Evolutionary conservation across 2,113 vertebrate genomes (phyloP).

Genomic region (Coptodon bakossiorum): DNA sequence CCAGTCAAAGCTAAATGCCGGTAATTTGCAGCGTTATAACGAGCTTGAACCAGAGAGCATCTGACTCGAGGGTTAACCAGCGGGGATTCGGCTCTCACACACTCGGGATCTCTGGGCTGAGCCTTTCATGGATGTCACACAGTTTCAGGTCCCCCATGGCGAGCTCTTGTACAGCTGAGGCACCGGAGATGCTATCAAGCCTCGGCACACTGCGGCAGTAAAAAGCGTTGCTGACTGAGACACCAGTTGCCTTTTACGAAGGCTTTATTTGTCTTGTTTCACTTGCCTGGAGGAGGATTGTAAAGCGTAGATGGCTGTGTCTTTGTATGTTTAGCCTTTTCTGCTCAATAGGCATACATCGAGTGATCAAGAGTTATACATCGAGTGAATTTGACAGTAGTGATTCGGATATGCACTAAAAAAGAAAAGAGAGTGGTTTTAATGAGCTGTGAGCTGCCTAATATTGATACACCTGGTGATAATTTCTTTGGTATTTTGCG

Average conservation of each 20-base stretch:
- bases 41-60: neutral
- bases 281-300: neutral
- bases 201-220: neutral
- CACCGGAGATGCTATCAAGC: constrained; percentile 18
- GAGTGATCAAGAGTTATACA: neutral
- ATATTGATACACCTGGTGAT: neutral
- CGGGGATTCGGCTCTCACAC: neutral
- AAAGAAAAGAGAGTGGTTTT: neutral
- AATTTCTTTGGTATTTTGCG: neutral
- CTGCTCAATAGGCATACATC: neutral
- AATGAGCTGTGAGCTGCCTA: neutral
- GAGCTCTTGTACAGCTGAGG: constrained; percentile 8
- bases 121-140: constrained; percentile 27
- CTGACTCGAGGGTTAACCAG: constrained; percentile 4
- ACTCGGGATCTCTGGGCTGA: neutral
- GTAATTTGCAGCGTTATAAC: neutral
- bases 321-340: neutral
- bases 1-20: neutral
- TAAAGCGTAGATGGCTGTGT: neutral
- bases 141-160: constrained; percentile 1
- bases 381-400: neutral
- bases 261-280: neutral
- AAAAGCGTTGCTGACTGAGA: neutral
- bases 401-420: neutral
- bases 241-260: constrained; percentile 14